phyloP scores from a whole-genome alignment of 2,113 vertebrate genomes.

The Cheirogaleus medius region DNA sequence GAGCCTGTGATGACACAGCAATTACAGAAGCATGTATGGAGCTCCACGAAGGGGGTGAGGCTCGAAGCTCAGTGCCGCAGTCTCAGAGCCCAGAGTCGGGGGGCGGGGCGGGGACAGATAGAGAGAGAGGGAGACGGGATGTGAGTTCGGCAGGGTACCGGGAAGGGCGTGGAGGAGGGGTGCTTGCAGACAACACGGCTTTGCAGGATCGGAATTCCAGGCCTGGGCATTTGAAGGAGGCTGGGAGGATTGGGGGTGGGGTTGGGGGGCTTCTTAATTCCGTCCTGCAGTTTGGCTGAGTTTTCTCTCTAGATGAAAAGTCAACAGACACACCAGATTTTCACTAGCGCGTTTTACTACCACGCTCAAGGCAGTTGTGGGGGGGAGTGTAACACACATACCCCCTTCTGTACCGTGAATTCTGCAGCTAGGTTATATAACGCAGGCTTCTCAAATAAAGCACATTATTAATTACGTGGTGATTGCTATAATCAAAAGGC shows the following conservation, averaged over 20 bases:
- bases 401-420: rapidly evolving
- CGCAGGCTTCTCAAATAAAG: neutral
- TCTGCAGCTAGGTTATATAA: rapidly evolving
- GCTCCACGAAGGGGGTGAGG: rapidly evolving
- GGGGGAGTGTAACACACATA: rapidly evolving
- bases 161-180: neutral
- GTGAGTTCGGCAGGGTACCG: neutral
- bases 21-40: neutral
- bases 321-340: rapidly evolving
- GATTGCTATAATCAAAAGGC: rapidly evolving
- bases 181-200: neutral
- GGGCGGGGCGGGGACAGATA: rapidly evolving
- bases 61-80: neutral
- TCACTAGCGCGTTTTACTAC: neutral
- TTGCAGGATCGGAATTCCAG: neutral
- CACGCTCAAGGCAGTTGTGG: neutral
- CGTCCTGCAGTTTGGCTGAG: too few species aligned
- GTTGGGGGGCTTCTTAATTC: neutral
- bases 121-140: too few species aligned
- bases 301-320: neutral
- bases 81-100: neutral
- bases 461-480: too few species aligned
- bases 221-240: neutral
- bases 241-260: neutral
- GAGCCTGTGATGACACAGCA: rapidly evolving